Evolutionary conservation across 2,888 invertebrate species (phyloP), one percentile per base, ranked within the genome.

Genomic region (Microplitis deprimator): DNA sequence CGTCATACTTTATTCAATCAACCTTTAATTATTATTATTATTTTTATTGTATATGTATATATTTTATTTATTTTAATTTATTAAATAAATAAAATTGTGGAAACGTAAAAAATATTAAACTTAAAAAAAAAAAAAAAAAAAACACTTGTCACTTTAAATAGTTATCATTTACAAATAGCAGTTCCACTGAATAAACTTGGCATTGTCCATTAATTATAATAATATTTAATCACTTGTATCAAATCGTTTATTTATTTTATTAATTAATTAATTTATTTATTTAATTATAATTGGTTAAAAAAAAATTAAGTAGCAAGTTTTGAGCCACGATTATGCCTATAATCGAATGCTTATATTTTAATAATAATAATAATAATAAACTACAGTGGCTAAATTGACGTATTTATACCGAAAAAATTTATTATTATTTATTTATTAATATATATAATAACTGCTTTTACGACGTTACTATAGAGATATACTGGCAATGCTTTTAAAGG

Each of bases 321-420:
- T 62, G 62, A 62, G 62, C 62, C 62, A 62, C 62, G 20, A 20
- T 62, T 62, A 17, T 62, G 17, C 20, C 10, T 17, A 62, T 62
- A 62, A 62, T 62, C 20, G 62, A 62, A 62, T 62, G 62, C 62
- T 62, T 62, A 62, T 17, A 17, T 62, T 17, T 62, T 62, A 20
- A 62, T 62, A 29, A 29, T 29, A 29, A 29, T 29, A 29, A 29
- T 29, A 29, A 29, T 29, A 50, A 50, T 50, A 50, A 50, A 16
- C 62, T 62, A 62, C 62, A 62, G 83, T 86, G 84, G 87, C 88
- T 89, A 89, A 89, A 89, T 89, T 89, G 89, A 89, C 89, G 87
- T 89, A 85, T 89, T 89, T 86, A 87, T 88, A 86, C 84, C 86
- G 87, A 87, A 62, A 72, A 87, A 83, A 81, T 86, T 81, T 41